Base-by-base conservation (phyloP, 2,797 vertebrate species). In the Pseudomugil gertrudae region DNA sequence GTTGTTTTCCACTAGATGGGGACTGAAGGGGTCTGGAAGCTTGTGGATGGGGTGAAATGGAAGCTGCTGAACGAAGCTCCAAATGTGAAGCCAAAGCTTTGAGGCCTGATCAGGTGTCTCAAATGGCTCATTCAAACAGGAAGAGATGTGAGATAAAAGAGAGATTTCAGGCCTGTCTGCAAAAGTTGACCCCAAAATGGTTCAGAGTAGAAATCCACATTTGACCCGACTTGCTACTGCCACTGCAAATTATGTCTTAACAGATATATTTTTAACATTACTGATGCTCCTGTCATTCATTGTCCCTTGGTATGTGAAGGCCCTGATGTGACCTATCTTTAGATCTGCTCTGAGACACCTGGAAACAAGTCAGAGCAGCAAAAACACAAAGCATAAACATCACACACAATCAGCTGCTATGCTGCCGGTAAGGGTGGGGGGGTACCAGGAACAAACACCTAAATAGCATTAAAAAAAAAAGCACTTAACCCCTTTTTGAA, bases 1-100 rank as follows among this genome's bases (percentile, higher is more conserved):
- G 84, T 65, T 47, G 70, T 72, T 88, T 86, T 80, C 84, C 90
- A 87, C 86, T 87, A 87, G 86, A 84, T 89, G 85, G 87, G 56
- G 81, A 80, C 76, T 29, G 59, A 63, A 69, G 57, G 52, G 74
- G 66, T 74, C 63, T 83, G 73, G 68, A 93, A 86, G 72, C 90
- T 56, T 13, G 9, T 74, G 75, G 80, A 82, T 40, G 62, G 66
- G 78, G 66, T 77, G 48, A 77, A 45, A 71, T 61, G 69, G 63
- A 29, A 43, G 69, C 62, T 76, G 57, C 69, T 65, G 45, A 83
- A 58, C 60, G 50, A 60, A 78, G 71, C 69, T 80, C 79, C 69
- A 83, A 77, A 72, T n/a, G 32, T 63, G 68, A 70, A 74, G 51
- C 55, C 70, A 80, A 68, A 53, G 57, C 58, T 63, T 15, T 54